Evolutionary conservation across 1,140 invertebrate species (phyloP), one percentile per base, ranked within the genome.

Genomic region (Tetraneura akinire): DNA sequence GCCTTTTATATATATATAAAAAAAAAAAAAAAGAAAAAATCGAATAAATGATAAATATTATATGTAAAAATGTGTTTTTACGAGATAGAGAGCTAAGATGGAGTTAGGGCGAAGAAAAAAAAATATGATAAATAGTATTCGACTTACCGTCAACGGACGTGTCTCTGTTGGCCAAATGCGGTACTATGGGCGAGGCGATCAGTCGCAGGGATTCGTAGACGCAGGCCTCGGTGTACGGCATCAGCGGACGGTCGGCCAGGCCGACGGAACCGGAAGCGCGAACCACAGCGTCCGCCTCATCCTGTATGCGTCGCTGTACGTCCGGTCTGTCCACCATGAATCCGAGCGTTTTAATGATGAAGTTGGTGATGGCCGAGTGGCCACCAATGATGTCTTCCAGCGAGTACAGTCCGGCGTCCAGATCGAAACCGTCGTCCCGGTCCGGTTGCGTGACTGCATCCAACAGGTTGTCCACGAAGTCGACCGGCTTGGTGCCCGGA

Each of bases 111-210:
- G n/a, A n/a, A n/a, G n/a, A n/a, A n/a, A n/a, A n/a, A n/a, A n/a
- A n/a, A n/a, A n/a, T n/a, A n/a, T n/a, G n/a, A n/a, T n/a, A n/a
- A n/a, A n/a, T n/a, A n/a, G n/a, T 18, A n/a, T 45, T 73, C 13
- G 21, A 80, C 60, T 81, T 68, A 82, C 82, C 81, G 26, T 71
- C 37, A 23, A 82, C 29, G 21, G 80, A 81, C 1, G 91, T 91
- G 81, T 94, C 90, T 81, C 91, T 89, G 26, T 90, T 94, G 0
- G 94, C 92, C 0, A 96, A 93, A 84, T 96, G 95, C 3, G 95
- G 95, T 0, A 97, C 94, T 80, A 97, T 96, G 0, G 94, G 94
- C 0, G 94, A 96, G 1, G 93, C 92, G 0, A 93, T 91, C 80
- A 91, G 87, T 71, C 95, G 86, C 1, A 96, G 86, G 0, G 91